Evolutionary conservation across 2,888 invertebrate species (phyloP).

Genomic region (Nysson spinosus): DNA sequence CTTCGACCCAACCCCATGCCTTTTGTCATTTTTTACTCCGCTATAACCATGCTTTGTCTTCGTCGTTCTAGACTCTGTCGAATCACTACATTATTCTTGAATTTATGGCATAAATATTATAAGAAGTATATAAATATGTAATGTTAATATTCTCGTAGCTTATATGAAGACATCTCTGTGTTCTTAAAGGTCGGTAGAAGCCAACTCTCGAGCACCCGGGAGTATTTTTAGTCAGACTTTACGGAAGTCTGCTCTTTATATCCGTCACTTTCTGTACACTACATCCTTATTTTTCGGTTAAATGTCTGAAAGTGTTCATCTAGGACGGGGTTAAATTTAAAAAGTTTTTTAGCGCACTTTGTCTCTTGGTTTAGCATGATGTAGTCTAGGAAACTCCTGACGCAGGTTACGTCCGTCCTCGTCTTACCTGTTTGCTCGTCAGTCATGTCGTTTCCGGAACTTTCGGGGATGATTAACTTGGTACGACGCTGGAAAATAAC

Average conservation of each 20-base stretch:
- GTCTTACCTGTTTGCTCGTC: slow-evolving; percentile 70
- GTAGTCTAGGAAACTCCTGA: slow-evolving; percentile 36
- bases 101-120: no score
- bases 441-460: slow-evolving; percentile 67
- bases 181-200: no score
- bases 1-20: not conserved
- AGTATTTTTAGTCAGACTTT: slow-evolving; percentile 24
- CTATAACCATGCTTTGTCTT: slow-evolving; percentile 23
- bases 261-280: slow-evolving; percentile 42
- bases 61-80: no score
- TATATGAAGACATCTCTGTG: no score
- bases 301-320: slow-evolving; percentile 23
- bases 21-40: slow-evolving; percentile 17
- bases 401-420: slow-evolving; percentile 46
- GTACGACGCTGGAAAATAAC: slow-evolving; percentile 74
- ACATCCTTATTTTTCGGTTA: slow-evolving; percentile 39
- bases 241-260: slow-evolving; percentile 13
- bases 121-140: no score
- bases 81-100: no score
- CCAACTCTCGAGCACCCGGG: no score
- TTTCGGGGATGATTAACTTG: slow-evolving; percentile 74
- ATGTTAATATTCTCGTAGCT: no score
- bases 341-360: slow-evolving; percentile 73
- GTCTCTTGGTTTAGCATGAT: slow-evolving; percentile 36
- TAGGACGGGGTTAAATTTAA: slow-evolving; percentile 75